A percentile compares a stretch with the other conserved stretches of the same genome.
These are phyloP conservation scores for Coracias cyanogaster DNA, from an alignment of 2,797 vertebrate genomes.

Conservation along the genomic window DNA sequence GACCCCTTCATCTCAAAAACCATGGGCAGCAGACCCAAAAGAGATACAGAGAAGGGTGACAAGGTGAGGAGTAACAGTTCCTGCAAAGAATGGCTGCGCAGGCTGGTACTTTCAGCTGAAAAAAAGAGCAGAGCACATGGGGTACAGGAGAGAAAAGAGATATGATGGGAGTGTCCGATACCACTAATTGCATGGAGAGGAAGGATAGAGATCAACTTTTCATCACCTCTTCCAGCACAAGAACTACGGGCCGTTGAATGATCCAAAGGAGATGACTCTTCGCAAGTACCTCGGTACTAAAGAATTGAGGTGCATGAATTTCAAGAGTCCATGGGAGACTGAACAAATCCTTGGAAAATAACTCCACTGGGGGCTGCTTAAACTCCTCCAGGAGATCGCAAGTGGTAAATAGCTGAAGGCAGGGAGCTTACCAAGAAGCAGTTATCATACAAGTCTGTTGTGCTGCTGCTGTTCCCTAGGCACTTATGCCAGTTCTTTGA, in stretches of 20 bases:
- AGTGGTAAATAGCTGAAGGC: neutral
- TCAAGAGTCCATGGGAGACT: neutral
- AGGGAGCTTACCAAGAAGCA: neutral
- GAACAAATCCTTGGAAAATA: neutral
- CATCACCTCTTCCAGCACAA: neutral
- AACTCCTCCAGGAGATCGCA: neutral
- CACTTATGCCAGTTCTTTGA: neutral
- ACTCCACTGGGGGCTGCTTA: neutral
- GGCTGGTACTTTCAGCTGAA: neutral
- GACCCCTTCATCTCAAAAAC: neutral
- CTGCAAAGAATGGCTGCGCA: neutral
- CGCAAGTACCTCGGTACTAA: neutral
- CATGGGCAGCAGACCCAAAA: neutral
- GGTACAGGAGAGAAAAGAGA: neutral
- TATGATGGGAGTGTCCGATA: neutral
- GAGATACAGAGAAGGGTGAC: neutral
- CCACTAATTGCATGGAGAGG: neutral
- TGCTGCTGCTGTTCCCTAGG: neutral
- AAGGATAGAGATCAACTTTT: neutral
- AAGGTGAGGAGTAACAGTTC: neutral
- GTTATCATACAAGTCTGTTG: neutral
- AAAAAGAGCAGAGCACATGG: neutral
- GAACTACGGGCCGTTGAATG: neutral
- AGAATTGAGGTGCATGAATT: fast-evolving
- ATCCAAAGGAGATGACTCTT: neutral